Percentiles rank a stretch among this genome's conserved stretches.
These are phyloP conservation scores for Rhinoderma darwinii DNA, from an alignment of 2,113 vertebrate species.

Conservation along the genomic window DNA sequence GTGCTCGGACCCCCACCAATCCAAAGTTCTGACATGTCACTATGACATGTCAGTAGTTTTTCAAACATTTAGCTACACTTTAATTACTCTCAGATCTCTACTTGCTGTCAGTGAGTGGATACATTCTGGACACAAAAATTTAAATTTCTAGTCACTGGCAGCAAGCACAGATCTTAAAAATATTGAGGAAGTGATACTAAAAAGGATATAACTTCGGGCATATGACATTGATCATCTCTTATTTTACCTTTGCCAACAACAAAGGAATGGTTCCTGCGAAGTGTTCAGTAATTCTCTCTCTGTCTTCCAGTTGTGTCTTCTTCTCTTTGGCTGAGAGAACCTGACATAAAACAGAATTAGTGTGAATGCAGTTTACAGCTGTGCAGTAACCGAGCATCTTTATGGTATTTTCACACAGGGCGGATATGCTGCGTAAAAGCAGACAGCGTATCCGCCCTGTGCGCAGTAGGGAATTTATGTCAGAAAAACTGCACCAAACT, in stretches of 20 bases:
- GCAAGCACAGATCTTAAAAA: not conserved
- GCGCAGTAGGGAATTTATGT: no score
- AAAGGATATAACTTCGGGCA: not conserved
- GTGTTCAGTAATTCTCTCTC: slow-evolving; percentile 82
- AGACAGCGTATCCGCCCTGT: no score
- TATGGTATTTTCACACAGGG: no score
- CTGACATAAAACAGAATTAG: slow-evolving; percentile 64
- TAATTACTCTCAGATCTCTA: not conserved
- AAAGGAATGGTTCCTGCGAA: slow-evolving; percentile 80
- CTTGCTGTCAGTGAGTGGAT: not conserved
- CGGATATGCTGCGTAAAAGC: no score
- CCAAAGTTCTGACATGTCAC: no score
- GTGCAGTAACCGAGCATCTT: not conserved
- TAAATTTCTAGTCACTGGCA: not conserved
- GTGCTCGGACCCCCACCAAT: no score
- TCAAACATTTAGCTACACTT: no score
- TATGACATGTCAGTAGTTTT: no score
- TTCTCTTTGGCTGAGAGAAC: slow-evolving; percentile 78
- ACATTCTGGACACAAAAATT: not conserved
- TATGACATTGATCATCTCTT: not conserved
- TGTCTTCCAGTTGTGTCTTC: slow-evolving; percentile 82
- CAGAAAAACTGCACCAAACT: no score
- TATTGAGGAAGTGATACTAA: not conserved
- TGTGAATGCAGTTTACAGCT: not conserved
- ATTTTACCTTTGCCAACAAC: slow-evolving; percentile 84